Evolutionary conservation across 2,113 vertebrate species (phyloP).

Genomic region (Pterocles gutturalis): DNA sequence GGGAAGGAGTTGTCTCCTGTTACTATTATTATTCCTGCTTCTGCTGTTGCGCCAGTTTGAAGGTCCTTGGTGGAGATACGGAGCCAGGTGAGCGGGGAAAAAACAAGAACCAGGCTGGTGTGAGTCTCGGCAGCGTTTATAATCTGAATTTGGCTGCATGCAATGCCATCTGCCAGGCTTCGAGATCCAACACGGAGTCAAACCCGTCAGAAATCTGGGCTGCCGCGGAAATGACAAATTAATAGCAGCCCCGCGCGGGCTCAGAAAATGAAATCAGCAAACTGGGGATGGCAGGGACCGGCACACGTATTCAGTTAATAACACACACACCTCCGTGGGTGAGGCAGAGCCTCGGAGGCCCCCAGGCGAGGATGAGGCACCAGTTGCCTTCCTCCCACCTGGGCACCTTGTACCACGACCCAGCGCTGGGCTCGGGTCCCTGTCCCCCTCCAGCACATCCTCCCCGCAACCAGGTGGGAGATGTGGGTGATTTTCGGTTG

Average conservation of each 20-base stretch:
- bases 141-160: background rate
- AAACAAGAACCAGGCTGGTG: background rate
- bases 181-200: background rate
- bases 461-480: rapidly evolving
- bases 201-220: background rate
- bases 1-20: background rate
- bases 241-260: background rate
- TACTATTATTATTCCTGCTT: background rate
- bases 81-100: background rate
- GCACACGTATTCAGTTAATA: background rate
- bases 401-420: background rate
- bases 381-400: background rate
- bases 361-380: background rate
- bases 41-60: background rate
- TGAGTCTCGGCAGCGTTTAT: background rate
- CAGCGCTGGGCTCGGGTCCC: background rate
- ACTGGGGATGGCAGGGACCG: background rate
- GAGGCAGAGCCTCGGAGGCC: background rate
- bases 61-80: background rate
- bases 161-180: background rate
- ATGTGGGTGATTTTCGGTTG: no score
- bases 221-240: background rate
- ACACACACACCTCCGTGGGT: background rate
- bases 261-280: background rate
- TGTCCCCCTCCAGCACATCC: rapidly evolving